A percentile compares a stretch with the other conserved stretches of the same genome.
phyloP scores from a whole-genome alignment of 2,888 invertebrate genomes.

The Chalcosyrphus nemorum region DNA sequence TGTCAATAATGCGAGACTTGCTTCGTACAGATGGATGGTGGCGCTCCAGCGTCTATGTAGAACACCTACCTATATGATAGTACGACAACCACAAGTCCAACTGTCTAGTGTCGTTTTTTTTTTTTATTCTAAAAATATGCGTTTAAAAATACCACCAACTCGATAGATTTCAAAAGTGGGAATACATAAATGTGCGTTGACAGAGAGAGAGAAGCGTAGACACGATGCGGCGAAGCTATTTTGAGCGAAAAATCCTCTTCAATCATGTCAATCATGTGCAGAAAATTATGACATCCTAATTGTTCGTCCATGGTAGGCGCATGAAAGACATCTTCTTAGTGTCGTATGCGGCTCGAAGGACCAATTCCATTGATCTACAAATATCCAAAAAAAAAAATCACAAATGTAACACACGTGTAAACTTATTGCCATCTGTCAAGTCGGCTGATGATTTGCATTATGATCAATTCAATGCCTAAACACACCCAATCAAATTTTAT shows the following conservation, averaged over 20 bases:
- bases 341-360: not conserved
- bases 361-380: not conserved
- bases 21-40: conserved; percentile 23
- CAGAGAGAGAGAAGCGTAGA: not conserved
- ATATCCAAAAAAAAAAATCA: too few relatives aligned
- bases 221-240: conserved; percentile 6
- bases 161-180: conserved; percentile 36
- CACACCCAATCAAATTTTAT: conserved; percentile 47
- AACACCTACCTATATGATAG: not conserved
- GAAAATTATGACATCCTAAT: conserved; percentile 40
- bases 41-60: conserved; percentile 46
- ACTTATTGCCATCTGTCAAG: not conserved
- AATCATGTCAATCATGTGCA: conserved; percentile 39
- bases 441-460: conserved; percentile 7
- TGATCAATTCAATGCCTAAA: conserved; percentile 20
- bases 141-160: conserved; percentile 39
- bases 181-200: conserved; percentile 13
- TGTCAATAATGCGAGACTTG: conserved; percentile 1
- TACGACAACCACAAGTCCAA: not conserved
- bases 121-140: conserved; percentile 26
- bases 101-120: conserved; percentile 6
- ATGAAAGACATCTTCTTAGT: not conserved
- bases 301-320: not conserved
- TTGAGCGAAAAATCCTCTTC: conserved; percentile 27
- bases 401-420: not conserved